These are phyloP conservation scores for Spodoptera littoralis DNA, from an alignment of 2,888 invertebrate genomes.

Conservation along the genomic window DNA sequence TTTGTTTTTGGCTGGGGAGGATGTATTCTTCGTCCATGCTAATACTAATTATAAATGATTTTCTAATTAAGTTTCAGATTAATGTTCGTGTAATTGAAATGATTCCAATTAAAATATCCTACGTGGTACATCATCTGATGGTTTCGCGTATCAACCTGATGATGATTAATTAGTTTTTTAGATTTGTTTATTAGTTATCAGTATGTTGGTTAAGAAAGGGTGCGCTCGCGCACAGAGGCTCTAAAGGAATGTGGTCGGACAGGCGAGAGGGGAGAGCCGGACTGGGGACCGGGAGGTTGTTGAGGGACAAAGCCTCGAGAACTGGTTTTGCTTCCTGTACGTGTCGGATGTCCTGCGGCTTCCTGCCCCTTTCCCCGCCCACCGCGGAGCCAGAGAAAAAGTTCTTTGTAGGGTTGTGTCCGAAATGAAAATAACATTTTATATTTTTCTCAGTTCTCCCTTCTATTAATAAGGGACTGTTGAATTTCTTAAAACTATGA, in stretches of 20 bases:
- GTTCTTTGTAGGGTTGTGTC: constrained; percentile 68
- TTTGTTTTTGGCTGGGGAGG: constrained; percentile 17
- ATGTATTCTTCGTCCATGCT: constrained; percentile 17
- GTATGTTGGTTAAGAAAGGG: constrained; percentile 70
- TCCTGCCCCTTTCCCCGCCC: constrained; percentile 82
- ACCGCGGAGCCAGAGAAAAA: constrained; percentile 73
- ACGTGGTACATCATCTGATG: constrained; percentile 1
- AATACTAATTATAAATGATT: constrained; percentile 18
- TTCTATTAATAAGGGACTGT: background rate
- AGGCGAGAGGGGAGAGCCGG: constrained; percentile 65
- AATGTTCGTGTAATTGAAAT: constrained; percentile 24
- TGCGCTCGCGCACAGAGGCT: constrained; percentile 80
- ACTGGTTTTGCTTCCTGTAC: constrained; percentile 89
- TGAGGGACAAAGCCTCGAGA: constrained; percentile 85
- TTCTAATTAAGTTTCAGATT: constrained; percentile 17
- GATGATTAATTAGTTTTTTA: constrained; percentile 29
- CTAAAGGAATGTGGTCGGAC: constrained; percentile 84
- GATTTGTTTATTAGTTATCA: constrained; percentile 55
- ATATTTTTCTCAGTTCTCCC: background rate
- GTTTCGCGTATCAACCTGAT: constrained; percentile 2
- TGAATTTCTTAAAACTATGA: too few relatives aligned
- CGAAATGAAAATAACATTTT: constrained; percentile 30
- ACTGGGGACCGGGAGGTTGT: constrained; percentile 73
- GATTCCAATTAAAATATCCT: constrained; percentile 10
- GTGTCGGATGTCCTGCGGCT: constrained; percentile 90